Percentiles rank a stretch among this genome's conserved stretches.
phyloP scores from a whole-genome alignment of 2,888 invertebrate genomes.

The Epinotia bilunana region DNA sequence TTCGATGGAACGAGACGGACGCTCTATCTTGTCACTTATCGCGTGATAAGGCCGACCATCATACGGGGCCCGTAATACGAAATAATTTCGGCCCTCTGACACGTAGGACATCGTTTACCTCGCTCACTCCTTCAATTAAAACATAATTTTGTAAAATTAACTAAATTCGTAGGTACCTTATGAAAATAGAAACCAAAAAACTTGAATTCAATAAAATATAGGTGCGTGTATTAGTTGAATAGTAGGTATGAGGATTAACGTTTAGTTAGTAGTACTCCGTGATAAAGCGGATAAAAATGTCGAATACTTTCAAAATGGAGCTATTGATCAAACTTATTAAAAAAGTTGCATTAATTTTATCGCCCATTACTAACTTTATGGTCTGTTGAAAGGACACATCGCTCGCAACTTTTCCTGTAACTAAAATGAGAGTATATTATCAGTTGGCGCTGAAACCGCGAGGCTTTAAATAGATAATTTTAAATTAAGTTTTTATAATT shows the following conservation, averaged over 20 bases:
- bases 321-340: constrained; percentile 43
- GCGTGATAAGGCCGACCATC: too few species aligned
- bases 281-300: neutral
- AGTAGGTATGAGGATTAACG: neutral
- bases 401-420: constrained; percentile 33
- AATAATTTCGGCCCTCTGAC: too few species aligned
- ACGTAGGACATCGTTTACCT: too few species aligned
- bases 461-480: neutral
- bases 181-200: too few species aligned
- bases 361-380: constrained; percentile 38
- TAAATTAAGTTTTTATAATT: neutral
- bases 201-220: too few species aligned
- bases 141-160: too few species aligned
- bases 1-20: too few species aligned
- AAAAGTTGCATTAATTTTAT: constrained; percentile 43
- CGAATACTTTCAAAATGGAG: constrained; percentile 24
- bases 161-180: too few species aligned
- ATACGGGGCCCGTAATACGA: too few species aligned
- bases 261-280: neutral
- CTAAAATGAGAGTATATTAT: constrained; percentile 25
- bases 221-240: too few species aligned
- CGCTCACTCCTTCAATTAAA: too few species aligned
- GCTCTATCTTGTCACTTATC: too few species aligned
- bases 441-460: neutral
- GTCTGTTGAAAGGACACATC: constrained; percentile 35